Base-by-base conservation (phyloP, 2,888 invertebrate species). In the Trachelus stipa region DNA sequence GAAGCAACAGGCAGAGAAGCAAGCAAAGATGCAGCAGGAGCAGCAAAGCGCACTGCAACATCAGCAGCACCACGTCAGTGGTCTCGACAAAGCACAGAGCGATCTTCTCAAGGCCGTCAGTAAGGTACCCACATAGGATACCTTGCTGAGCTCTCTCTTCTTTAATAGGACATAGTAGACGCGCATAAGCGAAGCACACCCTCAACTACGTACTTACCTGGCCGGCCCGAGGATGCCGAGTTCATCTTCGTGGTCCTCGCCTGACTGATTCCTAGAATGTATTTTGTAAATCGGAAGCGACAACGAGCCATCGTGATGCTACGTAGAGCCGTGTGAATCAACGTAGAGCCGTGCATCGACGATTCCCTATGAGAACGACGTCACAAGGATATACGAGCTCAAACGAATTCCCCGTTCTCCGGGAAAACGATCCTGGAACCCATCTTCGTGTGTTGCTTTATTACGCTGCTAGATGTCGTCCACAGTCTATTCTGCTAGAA, bases 1-100 rank as follows among this genome's bases (percentile, higher is more conserved):
- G 92, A 96, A 97, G 89, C 97, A 97, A 92, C 96, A 97, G 91
- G 96, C 96, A 87, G 96, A 96, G 92, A 96, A 97, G 92, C 96
- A 97, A 92, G 96, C 96, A 89, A 96, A 96, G 92, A 94, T 95
- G 89, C 94, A 94, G 87, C 93, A 94, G 86, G 94, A 95, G 90
- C 95, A 96, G 89, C 95, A 95, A 89, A 95, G 94, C 83, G 94
- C 94, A 88, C 88, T 91, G 77, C 94, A 94, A 89, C 94, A 94
- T 88, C 95, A 95, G 88, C 95, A 95, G 92, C 95, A 95, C 91
- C 94, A 95, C 83, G 95, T 95, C 92, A 94, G 95, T 93, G 94
- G 95, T 86, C 93, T 96, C 91, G 96, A 95, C 91, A 96, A 96
- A 91, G 94, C 94, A 90, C 94, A 95, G 92, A 93, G 94, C 88